Evolutionary conservation across 2,797 vertebrate genomes (phyloP), one percentile per base, ranked within the genome.

Genomic region (Lateolabrax maculatus): DNA sequence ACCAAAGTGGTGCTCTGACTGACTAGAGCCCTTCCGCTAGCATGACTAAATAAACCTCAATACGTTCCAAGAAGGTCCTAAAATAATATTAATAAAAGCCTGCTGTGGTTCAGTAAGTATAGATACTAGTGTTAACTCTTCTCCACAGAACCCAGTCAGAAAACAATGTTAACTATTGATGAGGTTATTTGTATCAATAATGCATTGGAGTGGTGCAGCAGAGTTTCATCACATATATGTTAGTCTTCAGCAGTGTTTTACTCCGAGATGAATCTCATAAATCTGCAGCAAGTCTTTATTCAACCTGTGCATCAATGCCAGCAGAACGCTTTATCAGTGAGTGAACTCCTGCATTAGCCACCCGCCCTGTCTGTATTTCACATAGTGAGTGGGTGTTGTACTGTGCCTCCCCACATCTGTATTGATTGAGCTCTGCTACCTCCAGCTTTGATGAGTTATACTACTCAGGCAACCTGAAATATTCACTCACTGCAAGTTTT

Each of bases 361-460:
- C 60, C 5, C 43, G 52, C 49, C 21, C 53, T 29, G 62, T 84
- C 58, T 61, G 77, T 74, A 81, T 79, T 85, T 86, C 77, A 87
- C 68, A 68, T 21, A 34, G 12, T 60, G 81, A 83, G 81, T 84
- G 81, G 77, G 84, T 70, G 74, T 51, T 82, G 51, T 51, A n/a
- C 51, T 58, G 65, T 64, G 79, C 66, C 80, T 81, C 64, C 63
- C 69, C 62, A 67, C 53, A 80, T 81, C 55, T 65, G n/a, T 79
- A 87, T 89, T 84, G 86, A 91, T 85, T 84, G 57, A 83, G 57
- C 39, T 56, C 46, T 60, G 66, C 75, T 67, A 81, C 79, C 77
- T 80, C 55, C 43, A 60, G 77, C 73, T 75, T 73, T 81, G 83
- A 84, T 76, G 60, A 79, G 77, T 63, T 75, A 18, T 37, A 77